Evolutionary conservation across 1,140 invertebrate species (phyloP), one percentile per base, ranked within the genome.

Genomic region (Chironomus striatipennis): DNA sequence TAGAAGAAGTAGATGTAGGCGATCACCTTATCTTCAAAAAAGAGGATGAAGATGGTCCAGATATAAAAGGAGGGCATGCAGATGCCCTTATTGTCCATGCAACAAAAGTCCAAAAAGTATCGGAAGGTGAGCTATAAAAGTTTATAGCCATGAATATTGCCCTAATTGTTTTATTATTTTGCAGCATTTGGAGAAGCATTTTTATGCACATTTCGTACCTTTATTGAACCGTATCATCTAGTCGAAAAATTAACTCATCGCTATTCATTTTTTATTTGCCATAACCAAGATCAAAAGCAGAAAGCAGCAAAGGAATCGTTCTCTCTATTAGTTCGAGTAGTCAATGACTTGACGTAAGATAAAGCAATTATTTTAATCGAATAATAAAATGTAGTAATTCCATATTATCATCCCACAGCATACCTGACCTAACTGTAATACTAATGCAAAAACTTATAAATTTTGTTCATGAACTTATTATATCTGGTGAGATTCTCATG

Each of bases 141-240:
- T n/a, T 43, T 20, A 73, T 21, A 47, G n/a, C 43, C 17, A 43
- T n/a, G 10, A 21, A 70, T 6, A 9, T 70, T 70, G 0, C 0
- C 2, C 17, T 18, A 70, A 70, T 18, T 20, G 64, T 73, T 74
- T 73, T 67, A 74, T 76, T 76, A 78, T 76, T 77, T 34, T 34
- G 5, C 24, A 82, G 78, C 79, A 77, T 98, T 96, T 85, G 94
- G 97, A 87, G 96, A 98, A 86, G 96, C 96, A 47, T 99, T 98
- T 84, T 87, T 98, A 76, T 95, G 95, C 21, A 98, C 96, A 64
- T 99, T 98, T 83, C 88, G 97, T 77, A 98, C 96, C 75, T 98
- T 98, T 84, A 90, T 98, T 78, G 86, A 91, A 72, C 94, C 96
- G n/a, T 83, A 90, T 74, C 92, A 93, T 76, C 85, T 98, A 75